These are phyloP conservation scores for Tetragonula clypearis DNA, from an alignment of 1,140 invertebrate genomes.

Conservation along the genomic window DNA sequence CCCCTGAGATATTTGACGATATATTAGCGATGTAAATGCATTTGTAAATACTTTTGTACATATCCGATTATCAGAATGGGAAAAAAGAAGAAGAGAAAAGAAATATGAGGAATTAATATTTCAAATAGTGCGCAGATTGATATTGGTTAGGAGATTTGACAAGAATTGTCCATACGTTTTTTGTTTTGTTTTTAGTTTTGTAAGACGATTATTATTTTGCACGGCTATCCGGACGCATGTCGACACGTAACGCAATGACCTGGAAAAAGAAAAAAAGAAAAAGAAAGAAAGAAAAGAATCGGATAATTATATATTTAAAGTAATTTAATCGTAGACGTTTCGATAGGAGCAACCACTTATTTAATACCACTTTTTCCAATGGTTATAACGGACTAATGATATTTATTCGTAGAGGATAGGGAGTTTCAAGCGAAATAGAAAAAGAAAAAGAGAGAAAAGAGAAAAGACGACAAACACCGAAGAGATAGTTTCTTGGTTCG, in stretches of 20 bases:
- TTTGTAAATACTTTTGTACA: slow-evolving; percentile 75
- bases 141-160: slow-evolving; percentile 60
- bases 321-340: slow-evolving; percentile 31
- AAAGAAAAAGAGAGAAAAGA: not conserved
- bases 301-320: slow-evolving; percentile 27
- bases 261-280: not conserved
- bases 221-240: slow-evolving; percentile 41
- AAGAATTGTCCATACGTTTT: slow-evolving; percentile 60
- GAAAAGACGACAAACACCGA: not conserved
- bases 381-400: slow-evolving; percentile 61
- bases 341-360: slow-evolving; percentile 42
- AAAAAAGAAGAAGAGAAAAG: slow-evolving; percentile 4
- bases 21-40: slow-evolving; percentile 68
- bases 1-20: slow-evolving; percentile 57
- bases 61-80: slow-evolving; percentile 61
- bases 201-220: slow-evolving; percentile 41
- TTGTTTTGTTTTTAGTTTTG: slow-evolving; percentile 52
- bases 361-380: slow-evolving; percentile 51
- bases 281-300: not conserved
- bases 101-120: slow-evolving; percentile 63
- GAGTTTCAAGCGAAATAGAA: slow-evolving; percentile 14
- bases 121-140: slow-evolving; percentile 49
- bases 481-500: not conserved
- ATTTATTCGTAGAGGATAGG: slow-evolving; percentile 44
- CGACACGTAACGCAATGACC: slow-evolving; percentile 33